Conservation (phyloP, 2,888 invertebrate species). For the Limnephilus rhombicus region DNA sequence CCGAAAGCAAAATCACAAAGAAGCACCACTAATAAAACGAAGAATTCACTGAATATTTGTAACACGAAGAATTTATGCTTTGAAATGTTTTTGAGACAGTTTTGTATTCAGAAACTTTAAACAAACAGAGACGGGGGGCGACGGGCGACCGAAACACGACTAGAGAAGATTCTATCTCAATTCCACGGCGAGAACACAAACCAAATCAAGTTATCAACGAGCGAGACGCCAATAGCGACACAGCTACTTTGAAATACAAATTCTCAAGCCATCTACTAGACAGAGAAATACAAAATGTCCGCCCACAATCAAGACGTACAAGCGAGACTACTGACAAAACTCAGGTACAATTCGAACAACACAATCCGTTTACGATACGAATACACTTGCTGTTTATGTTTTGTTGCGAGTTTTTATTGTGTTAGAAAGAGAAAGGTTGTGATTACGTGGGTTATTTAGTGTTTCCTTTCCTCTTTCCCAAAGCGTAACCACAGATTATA, state of each 20-base stretch:
- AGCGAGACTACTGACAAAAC: slow-evolving; percentile 33
- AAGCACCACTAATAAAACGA: not conserved
- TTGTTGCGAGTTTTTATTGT: not conserved
- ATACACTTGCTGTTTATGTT: not conserved
- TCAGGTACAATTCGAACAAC: not conserved
- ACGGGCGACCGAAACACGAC: slow-evolving; percentile 50
- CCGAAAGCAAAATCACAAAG: slow-evolving; percentile 36
- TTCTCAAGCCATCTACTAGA: slow-evolving; percentile 27
- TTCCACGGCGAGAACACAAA: slow-evolving; percentile 55
- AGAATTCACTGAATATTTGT: not conserved
- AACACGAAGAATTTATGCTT: not conserved
- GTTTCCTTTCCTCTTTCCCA: not conserved
- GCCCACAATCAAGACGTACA: slow-evolving; percentile 42
- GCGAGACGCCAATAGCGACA: slow-evolving; percentile 57
- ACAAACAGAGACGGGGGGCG: slow-evolving; percentile 55
- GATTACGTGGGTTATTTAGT: not conserved
- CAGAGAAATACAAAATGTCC: slow-evolving; percentile 35
- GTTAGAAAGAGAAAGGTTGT: not conserved
- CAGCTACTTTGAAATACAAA: slow-evolving; percentile 48
- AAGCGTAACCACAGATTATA: slow-evolving; percentile 61
- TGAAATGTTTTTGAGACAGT: slow-evolving; percentile 16
- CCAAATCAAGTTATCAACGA: slow-evolving; percentile 64
- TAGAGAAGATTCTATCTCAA: slow-evolving; percentile 60
- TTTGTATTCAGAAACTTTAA: slow-evolving; percentile 44
- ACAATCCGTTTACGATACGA: not conserved